These are phyloP conservation scores for Rhineura floridana DNA, from an alignment of 2,113 vertebrate genomes.

Conservation along the genomic window DNA sequence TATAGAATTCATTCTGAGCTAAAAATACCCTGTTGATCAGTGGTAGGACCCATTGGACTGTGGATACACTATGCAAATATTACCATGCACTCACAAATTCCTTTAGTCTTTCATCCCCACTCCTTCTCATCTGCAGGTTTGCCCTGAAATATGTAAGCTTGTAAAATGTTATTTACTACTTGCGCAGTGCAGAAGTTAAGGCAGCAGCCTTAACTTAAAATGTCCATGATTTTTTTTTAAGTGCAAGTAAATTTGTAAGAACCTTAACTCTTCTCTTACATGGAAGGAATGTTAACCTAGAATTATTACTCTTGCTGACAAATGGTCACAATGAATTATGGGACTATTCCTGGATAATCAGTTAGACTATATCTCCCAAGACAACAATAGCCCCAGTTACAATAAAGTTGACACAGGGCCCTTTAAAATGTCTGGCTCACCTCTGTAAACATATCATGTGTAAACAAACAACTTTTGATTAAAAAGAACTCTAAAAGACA, in stretches of 20 bases:
- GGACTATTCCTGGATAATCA: background rate
- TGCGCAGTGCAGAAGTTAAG: background rate
- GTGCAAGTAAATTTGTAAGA: background rate
- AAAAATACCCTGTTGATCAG: background rate
- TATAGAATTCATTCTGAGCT: background rate
- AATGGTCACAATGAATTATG: background rate
- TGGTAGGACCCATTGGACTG: background rate
- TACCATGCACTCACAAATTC: background rate
- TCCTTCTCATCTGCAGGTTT: background rate
- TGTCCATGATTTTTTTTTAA: background rate
- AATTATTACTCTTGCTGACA: background rate
- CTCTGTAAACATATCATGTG: background rate
- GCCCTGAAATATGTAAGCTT: background rate
- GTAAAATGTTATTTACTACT: background rate
- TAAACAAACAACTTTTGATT: background rate
- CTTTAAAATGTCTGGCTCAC: background rate
- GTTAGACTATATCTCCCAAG: background rate
- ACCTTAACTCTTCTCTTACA: background rate
- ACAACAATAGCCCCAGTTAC: background rate
- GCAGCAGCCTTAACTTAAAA: background rate
- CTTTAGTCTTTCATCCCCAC: background rate
- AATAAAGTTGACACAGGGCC: background rate
- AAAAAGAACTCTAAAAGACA: constrained; percentile 36
- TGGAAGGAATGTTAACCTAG: background rate
- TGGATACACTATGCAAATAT: background rate